A percentile compares a stretch with the other conserved stretches of the same genome.
Conservation (phyloP, 1,140 invertebrate species). For the Propsilocerus akamusi region DNA sequence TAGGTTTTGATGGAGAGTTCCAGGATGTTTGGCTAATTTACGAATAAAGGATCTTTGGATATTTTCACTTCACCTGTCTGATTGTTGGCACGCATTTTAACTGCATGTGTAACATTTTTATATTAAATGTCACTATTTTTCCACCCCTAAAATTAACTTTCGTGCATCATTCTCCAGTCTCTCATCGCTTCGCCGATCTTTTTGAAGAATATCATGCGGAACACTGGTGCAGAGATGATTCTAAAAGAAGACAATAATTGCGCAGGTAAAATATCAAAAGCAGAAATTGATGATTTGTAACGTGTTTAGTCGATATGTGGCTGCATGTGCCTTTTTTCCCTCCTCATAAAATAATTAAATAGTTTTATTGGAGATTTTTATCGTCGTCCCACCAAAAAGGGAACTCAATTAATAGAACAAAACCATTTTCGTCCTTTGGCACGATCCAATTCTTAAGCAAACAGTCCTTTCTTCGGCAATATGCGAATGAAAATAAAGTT, state of each 20-base stretch:
- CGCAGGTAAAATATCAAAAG: neutral
- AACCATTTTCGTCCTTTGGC: neutral
- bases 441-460: no score
- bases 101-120: constrained; percentile 4
- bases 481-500: no score
- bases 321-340: neutral
- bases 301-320: neutral
- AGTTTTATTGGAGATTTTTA: neutral
- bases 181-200: no score
- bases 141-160: neutral
- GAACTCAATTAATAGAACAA: constrained; percentile 1
- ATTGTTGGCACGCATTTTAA: constrained; percentile 3
- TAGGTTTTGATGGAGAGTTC: no score
- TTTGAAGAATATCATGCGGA: neutral
- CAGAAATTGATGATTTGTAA: neutral
- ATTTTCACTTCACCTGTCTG: neutral
- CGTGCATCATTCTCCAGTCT: neutral
- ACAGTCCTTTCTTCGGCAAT: no score
- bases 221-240: neutral
- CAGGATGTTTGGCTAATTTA: no score
- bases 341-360: constrained; percentile 1
- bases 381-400: neutral
- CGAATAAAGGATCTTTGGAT: neutral
- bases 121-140: constrained; percentile 3
- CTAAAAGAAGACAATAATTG: neutral